Conservation (phyloP, 2,797 vertebrate genomes). For the Philypnodon macrostomus region DNA sequence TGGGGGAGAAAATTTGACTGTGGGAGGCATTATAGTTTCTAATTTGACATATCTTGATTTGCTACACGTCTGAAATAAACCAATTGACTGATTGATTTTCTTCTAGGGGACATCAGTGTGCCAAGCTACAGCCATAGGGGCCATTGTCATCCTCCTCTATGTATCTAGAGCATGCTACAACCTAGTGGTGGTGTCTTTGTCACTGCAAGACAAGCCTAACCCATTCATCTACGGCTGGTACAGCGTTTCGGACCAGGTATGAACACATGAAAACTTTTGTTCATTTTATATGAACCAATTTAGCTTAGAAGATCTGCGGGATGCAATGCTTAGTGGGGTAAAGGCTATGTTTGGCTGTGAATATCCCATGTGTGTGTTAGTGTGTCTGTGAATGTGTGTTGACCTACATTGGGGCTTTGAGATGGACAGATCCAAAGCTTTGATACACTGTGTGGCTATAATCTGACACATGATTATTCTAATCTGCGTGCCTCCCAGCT, state of each 20-base stretch:
- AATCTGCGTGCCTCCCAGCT: conserved; percentile 29
- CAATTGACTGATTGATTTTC: conserved; percentile 6
- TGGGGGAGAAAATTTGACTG: too few species aligned
- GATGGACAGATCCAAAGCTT: conserved; percentile 27
- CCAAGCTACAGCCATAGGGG: conserved; percentile 87
- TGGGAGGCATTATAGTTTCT: too few species aligned
- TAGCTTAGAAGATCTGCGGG: conserved; percentile 54
- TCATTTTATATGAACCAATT: conserved; percentile 14
- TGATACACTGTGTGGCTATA: conserved; percentile 1
- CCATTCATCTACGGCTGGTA: conserved; percentile 96
- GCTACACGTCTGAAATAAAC: too few species aligned
- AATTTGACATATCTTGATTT: too few species aligned
- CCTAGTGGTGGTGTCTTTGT: conserved; percentile 86
- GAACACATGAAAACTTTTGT: conserved; percentile 7
- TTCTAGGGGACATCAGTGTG: conserved; percentile 90
- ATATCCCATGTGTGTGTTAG: conserved; percentile 41
- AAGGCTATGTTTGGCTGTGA: conserved; percentile 74
- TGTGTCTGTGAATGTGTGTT: conserved; percentile 36
- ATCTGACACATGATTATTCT: conserved; percentile 27
- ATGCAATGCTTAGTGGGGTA: conserved; percentile 52
- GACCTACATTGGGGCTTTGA: conserved; percentile 57
- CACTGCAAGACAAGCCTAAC: conserved; percentile 81
- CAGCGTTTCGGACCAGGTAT: conserved; percentile 92
- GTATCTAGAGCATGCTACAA: conserved; percentile 95
- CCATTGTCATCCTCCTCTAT: conserved; percentile 86